Evolutionary conservation across 2,888 invertebrate species (phyloP), one percentile per base, ranked within the genome.

Genomic region (Helicoverpa assulta): DNA sequence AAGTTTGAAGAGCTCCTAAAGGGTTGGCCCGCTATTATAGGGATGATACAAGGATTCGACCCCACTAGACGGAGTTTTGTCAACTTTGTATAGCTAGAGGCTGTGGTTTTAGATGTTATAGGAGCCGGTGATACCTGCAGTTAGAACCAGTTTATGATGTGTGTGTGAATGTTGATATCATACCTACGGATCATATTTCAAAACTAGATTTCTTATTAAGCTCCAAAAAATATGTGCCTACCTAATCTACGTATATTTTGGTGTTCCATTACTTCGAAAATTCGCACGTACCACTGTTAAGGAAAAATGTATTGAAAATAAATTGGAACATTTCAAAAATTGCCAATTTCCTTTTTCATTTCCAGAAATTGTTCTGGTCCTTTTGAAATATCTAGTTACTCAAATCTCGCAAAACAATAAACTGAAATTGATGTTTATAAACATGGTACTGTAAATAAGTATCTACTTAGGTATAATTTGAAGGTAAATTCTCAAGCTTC

Each of bases 1-100:
- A 90, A 91, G 88, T 91, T 91, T 85, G 76, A 83, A 84, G 78
- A 79, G 82, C 81, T 85, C 73, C 80, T 81, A 76, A 81, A 84
- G 84, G 82, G 80, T 82, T 80, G 82, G 81, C 68, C 75, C 78
- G 78, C 84, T 88, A 86, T 87, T 88, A 86, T 87, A 85, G 83
- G 82, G 85, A 80, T 85, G 76, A 86, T 84, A 88, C 83, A 86
- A 79, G 76, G 76, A 78, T 78, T 81, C 67, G 72, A 76, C 76
- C 79, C 69, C 52, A 58, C 37, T 69, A 60, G 54, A 59, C 68
- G 62, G 80, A 86, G 65, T 85, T 87, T 83, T 80, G 77, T 83
- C 79, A 76, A 88, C 60, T 43, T 67, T 80, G 80, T 81, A 83
- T 85, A 83, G 84, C 86, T 85, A 83, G 40, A 10, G 81, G 83